Base-by-base conservation (phyloP, 2,113 vertebrate species). In the Himantopus leucocephalus region DNA sequence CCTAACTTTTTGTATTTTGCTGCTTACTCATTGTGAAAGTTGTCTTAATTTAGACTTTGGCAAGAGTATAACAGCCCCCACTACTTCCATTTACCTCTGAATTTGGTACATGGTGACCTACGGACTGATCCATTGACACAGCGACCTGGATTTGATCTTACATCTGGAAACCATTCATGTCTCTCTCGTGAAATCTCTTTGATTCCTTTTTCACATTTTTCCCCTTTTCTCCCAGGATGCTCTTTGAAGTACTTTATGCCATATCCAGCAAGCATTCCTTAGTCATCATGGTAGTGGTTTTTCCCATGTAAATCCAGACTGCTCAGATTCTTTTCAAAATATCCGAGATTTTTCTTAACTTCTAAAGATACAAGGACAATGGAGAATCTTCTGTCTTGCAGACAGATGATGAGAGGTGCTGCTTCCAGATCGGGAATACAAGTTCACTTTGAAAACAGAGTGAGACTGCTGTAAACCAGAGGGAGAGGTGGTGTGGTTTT, bases 401-500 rank as follows among this genome's bases (percentile, higher is more conserved):
- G 63, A 87, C 30, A 90, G 77, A 24, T 59, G 63, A 58, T 86
- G 41, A 74, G 68, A 90, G 24, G 21, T 60, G 68, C 62, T 66
- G 23, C 48, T 63, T 88, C 60, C 29, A 70, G 63, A 47, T 32
- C 8, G 6, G 73, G n/a, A 15, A 50, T 74, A 23, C 29, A 32
- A 55, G 10, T 67, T 90, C 37, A 30, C 39, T 96, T 96, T 79
- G 77, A 73, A 86, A 88, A 81, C 4, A 20, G 78, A 94, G 48
- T 59, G 32, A 68, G 81, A 66, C 77, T 94, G 66, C 67, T 93
- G 67, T 84, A 92, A 96, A 92, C 88, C 68, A 55, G 71, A 92
- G 74, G 41, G 79, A 73, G 39, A 72, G 41, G 27, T 19, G 16
- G 13, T 0, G 5, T 76, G 77, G 19, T 87, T 58, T 67, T 75